Base-by-base conservation (phyloP, 1,140 invertebrate genomes). In the Adoxophyes honmai region DNA sequence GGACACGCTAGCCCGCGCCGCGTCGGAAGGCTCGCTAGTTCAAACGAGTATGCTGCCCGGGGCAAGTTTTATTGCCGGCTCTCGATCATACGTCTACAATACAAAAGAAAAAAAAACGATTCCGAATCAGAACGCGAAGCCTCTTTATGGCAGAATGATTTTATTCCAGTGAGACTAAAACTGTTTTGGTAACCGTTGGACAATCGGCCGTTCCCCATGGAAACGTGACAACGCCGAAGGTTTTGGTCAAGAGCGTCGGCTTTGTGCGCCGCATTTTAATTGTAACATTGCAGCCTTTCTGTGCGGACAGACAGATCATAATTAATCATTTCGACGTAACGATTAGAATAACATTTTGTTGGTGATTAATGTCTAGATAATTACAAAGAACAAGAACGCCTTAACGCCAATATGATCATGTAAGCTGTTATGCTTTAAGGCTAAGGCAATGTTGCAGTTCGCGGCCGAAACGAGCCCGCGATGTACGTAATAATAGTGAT, bases 1-100 rank as follows among this genome's bases (percentile, higher is more conserved):
- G 81, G 81, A 85, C 81, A 78, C 52, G 55, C 74, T 79, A 75
- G 75, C 66, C 66, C 65, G 75, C 60, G 66, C 71, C 64, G 52
- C 64, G 34, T 21, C 18, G 7, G 53, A 11, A 8, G 64, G 63
- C 70, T 68, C 64, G 60, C 64, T 71, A 66, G 76, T 74, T 77
- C 68, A 70, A 75, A 76, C 71, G 9, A 52, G 1, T 34, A 48
- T 71, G 58, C 60, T 59, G 58, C 56, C 59, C 55, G 51, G 37
- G 56, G 65, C 67, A 37, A 68, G 63, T 70, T 75, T 69, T 60
- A 70, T 57, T 65, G 60, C 66, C 66, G 57, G 61, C 53, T 70
- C 53, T 64, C 62, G 59, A 55, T 66, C 48, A 44, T 44, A 15
- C 33, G 14, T 44, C 14, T 2, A 18, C 39, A 28, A 28, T 3